phyloP scores from a whole-genome alignment of 2,113 vertebrate genomes.

The Clinocottus analis region DNA sequence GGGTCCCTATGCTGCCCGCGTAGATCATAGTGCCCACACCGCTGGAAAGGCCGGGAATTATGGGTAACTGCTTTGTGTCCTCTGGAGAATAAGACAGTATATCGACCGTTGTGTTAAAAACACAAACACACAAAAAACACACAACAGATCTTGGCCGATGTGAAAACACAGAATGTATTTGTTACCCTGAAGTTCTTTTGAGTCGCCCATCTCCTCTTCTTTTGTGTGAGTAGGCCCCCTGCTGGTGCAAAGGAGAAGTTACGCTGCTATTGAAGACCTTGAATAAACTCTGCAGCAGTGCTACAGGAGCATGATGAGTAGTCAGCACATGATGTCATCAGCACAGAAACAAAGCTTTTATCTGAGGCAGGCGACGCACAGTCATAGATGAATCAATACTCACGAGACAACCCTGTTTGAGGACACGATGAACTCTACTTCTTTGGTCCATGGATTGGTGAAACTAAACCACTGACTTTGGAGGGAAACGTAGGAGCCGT shows the following conservation, averaged over 20 bases:
- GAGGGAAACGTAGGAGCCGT: constrained; percentile 87
- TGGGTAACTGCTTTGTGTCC: constrained; percentile 76
- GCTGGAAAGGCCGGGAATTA: constrained; percentile 78
- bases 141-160: no score
- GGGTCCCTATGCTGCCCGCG: constrained; percentile 87
- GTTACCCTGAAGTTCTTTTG: constrained; percentile 85
- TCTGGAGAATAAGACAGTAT: constrained; percentile 64
- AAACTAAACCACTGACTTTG: constrained; percentile 92
- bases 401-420: constrained; percentile 88
- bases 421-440: constrained; percentile 91
- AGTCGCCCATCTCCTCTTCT: constrained; percentile 68
- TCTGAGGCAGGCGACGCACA: no score
- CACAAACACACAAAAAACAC: not conserved
- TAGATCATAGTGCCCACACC: constrained; percentile 85
- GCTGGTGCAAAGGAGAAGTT: constrained; percentile 44
- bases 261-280: not conserved
- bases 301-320: not conserved
- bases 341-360: not conserved
- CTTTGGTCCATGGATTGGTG: constrained; percentile 93
- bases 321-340: not conserved
- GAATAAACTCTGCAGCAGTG: not conserved
- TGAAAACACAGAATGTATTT: not conserved
- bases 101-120: not conserved
- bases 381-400: constrained; percentile 83
- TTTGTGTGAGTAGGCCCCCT: constrained; percentile 60